Base-by-base conservation (phyloP, 1,140 invertebrate genomes). In the Pararge aegeria region DNA sequence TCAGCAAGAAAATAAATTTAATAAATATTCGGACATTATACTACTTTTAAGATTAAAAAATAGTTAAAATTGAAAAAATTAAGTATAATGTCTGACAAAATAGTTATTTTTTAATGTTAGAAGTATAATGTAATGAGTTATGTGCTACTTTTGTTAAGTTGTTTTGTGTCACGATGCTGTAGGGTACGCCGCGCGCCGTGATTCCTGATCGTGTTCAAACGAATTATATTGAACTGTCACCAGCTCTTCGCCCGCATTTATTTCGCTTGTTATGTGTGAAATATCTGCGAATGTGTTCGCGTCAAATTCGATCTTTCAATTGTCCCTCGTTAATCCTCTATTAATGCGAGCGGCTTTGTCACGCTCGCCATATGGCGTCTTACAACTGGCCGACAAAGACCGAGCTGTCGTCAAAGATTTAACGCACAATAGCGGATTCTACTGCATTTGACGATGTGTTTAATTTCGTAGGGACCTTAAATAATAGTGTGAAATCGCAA, bases 401-500 rank as follows among this genome's bases (percentile, higher is more conserved):
- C 42, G 44, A 18, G 44, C 55, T 66, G 59, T 71, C 70, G 57
- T 56, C 30, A 55, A 64, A 59, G 63, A 64, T 65, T 70, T 73
- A 63, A 50, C 29, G 46, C 59, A 80, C 72, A 81, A 80, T 83
- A 55, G 34, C 2, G 49, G 68, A 72, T 71, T 72, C 58, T 34
- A 56, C 48, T 66, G 46, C 44, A 60, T 75, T 71, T 65, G 77
- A 78, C 77, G 75, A 80, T 69, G 70, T 70, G 61, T 73, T 68
- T 68, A 64, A 77, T 80, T 78, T 78, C 76, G 75, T 62, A 56
- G 70, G 67, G 58, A 68, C 61, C 42, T 49, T 68, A 52, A 75
- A 62, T 71, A 76, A 70, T 68, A 69, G 70, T 80, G 79, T 82
- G 72, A 82, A 80, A 70, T 74, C 63, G 66, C 57, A 68, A 73